Percentiles rank a stretch among this genome's conserved stretches.
phyloP scores from a whole-genome alignment of 2,113 vertebrate species.

The Cyphomyrus plagiostoma region DNA sequence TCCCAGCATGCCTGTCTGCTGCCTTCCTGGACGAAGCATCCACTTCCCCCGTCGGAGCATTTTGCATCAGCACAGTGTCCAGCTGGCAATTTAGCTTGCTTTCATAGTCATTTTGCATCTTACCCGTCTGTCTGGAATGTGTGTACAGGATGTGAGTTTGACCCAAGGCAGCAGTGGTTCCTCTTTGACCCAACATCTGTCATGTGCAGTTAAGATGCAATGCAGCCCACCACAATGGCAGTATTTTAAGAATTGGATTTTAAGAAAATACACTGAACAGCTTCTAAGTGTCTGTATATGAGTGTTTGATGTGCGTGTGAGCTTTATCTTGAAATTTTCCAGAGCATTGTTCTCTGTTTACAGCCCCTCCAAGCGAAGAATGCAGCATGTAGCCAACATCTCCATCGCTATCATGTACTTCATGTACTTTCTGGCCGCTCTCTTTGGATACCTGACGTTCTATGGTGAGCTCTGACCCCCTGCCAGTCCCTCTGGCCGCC shows the following conservation, averaged over 20 bases:
- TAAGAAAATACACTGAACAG: background rate
- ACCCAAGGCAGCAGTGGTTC: background rate
- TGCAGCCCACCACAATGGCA: background rate
- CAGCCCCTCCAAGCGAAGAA: constrained; percentile 89
- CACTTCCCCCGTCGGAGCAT: background rate
- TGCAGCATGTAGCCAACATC: constrained; percentile 96
- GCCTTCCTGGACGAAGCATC: background rate
- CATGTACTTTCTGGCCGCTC: constrained; percentile 98
- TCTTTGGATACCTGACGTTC: constrained; percentile 98
- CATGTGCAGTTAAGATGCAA: background rate
- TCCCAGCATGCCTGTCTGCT: constrained; percentile 26
- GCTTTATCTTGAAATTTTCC: constrained; percentile 28
- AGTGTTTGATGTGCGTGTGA: constrained; percentile 3
- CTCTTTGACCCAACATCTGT: background rate
- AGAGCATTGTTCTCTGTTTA: constrained; percentile 51
- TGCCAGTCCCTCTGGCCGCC: background rate
- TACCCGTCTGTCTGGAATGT: background rate
- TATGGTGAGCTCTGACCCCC: constrained; percentile 72
- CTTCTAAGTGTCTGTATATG: background rate
- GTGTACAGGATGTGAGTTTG: background rate
- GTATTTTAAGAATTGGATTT: background rate
- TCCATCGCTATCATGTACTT: constrained; percentile 92
- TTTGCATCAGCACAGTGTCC: background rate
- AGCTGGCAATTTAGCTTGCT: constrained; percentile 20
- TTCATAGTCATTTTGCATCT: constrained; percentile 14